Conservation (phyloP, 2,113 vertebrate species). For the Tamias sibiricus region DNA sequence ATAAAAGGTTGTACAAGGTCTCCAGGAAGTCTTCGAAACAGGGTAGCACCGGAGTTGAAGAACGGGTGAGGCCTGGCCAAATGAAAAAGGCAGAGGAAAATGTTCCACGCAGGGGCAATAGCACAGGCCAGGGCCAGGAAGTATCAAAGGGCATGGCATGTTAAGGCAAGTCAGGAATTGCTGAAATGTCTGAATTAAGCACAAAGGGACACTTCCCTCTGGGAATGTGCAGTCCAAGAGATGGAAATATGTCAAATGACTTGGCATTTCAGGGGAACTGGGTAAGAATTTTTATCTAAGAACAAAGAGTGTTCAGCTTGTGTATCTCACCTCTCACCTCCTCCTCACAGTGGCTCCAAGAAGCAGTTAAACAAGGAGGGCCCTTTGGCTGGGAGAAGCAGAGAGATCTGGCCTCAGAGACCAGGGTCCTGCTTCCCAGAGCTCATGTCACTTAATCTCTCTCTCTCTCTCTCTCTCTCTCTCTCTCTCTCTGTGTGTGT, state of each 20-base stretch:
- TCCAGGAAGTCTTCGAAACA: not conserved
- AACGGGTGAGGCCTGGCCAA: not conserved
- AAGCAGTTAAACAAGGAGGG: not conserved
- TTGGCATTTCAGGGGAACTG: constrained; percentile 10
- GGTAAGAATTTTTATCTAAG: constrained; percentile 13
- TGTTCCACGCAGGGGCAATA: not conserved
- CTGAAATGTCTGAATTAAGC: not conserved
- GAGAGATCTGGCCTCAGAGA: not conserved
- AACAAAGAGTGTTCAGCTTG: not conserved
- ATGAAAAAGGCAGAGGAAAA: not conserved
- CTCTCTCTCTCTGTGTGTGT: no score
- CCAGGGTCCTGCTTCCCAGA: not conserved
- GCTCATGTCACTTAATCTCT: no score
- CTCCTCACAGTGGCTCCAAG: not conserved
- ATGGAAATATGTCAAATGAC: not conserved
- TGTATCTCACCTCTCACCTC: not conserved
- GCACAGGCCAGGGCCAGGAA: not conserved
- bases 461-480: no score
- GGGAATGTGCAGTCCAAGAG: not conserved
- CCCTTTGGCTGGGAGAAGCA: no score
- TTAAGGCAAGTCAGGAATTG: not conserved
- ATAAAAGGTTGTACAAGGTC: not conserved
- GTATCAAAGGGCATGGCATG: not conserved
- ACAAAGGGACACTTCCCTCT: not conserved
- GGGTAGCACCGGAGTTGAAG: not conserved